Evolutionary conservation across 2,888 invertebrate species (phyloP), one percentile per base, ranked within the genome.

Genomic region (Reticulitermes lucifugus): DNA sequence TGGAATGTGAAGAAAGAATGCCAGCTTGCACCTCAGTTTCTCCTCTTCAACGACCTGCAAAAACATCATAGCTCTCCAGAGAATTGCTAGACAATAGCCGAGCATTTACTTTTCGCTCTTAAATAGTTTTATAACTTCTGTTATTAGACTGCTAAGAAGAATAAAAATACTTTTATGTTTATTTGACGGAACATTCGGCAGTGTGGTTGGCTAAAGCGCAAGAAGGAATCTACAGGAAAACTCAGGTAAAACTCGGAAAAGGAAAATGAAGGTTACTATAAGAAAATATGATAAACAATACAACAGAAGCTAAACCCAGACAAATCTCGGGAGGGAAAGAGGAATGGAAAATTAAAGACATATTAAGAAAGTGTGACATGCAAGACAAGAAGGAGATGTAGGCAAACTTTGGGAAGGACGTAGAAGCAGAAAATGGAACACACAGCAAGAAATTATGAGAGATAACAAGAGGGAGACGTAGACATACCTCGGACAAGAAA

Each of bases 1-100:
- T 0, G 98, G 98, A 89, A 98, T 98, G 91, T 98, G 98, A 86
- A 98, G 93, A 91, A 98, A 98, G 92, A 98, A 98, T 55, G 97
- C 98, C 87, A 98, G 91, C 90, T 97, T 96, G 89, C 95, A 95
- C 87, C 94, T 93, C 51, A 97, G 92, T 85, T 94, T 93, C 88
- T 95, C 94, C 88, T 96, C 96, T 88, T 97, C 97, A 0, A 95
- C 95, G 29, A 93, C 92, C 93, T 94, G 91, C 88, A 25, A 86
- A 51, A 55, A 18, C 4, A 55, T 18, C 1, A 18, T 18, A 55
- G 1, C 12, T 55, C 14, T 55, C 55, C 88, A 86, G 83, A 84
- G 85, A 85, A 82, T 14, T 7, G 14, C n/a, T 1, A 79, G n/a
- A n/a, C 4, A 79, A 79, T 79, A 43, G 6, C 41, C 29, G 2